A percentile compares a stretch with the other conserved stretches of the same genome.
Evolutionary conservation across 2,113 vertebrate genomes (phyloP).

Genomic region (Pelusios castaneus): DNA sequence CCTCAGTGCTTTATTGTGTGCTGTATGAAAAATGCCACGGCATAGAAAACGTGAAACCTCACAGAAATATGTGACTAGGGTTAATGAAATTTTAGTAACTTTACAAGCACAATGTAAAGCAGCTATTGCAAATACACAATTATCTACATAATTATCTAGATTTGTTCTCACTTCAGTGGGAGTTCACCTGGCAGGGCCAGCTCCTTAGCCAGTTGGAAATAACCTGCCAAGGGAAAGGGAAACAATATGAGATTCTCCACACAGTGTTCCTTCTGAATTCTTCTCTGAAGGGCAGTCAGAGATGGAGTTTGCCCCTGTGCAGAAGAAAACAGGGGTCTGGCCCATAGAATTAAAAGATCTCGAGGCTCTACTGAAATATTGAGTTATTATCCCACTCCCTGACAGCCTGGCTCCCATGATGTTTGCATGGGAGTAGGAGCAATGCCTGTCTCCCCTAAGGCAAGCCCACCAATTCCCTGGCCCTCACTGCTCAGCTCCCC

Average conservation of each 20-base stretch:
- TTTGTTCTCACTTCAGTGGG: neutral
- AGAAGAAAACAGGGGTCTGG: neutral
- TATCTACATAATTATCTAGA: neutral
- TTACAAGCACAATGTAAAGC: neutral
- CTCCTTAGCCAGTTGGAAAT: neutral
- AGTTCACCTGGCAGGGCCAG: neutral
- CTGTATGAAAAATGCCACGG: neutral
- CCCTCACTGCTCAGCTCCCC: neutral
- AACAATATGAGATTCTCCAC: neutral
- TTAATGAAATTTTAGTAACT: neutral
- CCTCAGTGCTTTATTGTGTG: neutral
- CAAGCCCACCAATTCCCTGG: neutral
- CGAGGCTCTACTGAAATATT: fast-evolving
- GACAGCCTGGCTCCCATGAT: neutral
- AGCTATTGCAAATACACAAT: neutral
- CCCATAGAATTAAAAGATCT: neutral
- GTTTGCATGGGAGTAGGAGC: neutral
- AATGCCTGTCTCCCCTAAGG: neutral
- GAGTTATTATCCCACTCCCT: neutral
- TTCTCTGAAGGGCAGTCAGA: neutral
- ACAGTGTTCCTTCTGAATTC: neutral
- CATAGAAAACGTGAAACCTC: neutral
- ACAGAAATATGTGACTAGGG: neutral
- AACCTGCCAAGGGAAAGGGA: neutral
- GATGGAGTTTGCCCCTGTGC: neutral